Evolutionary conservation across 2,888 invertebrate genomes (phyloP), one percentile per base, ranked within the genome.

Genomic region (Caprella mutica): DNA sequence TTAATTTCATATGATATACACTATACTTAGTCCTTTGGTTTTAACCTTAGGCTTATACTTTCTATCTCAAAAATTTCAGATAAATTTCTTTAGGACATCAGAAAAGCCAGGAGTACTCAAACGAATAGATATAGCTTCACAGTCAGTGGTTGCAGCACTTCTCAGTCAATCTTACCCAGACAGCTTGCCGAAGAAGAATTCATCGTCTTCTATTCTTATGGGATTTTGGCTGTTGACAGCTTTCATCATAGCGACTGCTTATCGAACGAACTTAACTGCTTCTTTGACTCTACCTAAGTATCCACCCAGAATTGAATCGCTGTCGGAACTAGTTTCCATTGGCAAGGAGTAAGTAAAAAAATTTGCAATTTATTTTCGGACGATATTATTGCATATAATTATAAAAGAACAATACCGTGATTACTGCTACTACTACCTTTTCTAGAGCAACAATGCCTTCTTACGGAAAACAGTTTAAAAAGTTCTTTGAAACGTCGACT

Each of bases 231-330:
- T 60, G 8, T 27, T 60, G 27, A 56, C 53, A 30, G 50, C 60
- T 23, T 51, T 56, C 48, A 54, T 56, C 24, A 12, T 60, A 3
- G 53, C 48, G 1, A 30, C 42, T 6, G 56, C 56, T 33, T 59
- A 59, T 30, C 46, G 59, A 4, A 52, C 55, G 26, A 59, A 59
- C 46, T 53, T 59, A 8, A 59, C 56, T 19, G 59, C 59, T 24
- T 56, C 50, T 24, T 56, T 59, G 50, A 59, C 56, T 8, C 30
- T 52, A n/a, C 58, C 58, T 2, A 54, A 50, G 54, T 58, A 53
- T 30, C 58, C 53, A 19, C 17, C 52, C 3, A 29, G 58, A 12
- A 29, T 42, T 12, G 58, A 58, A 38, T 50, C 53, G 5, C 54
- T 58, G 8, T 17, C 27, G 12, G 23, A 58, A 33, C 54, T 58